phyloP scores from a whole-genome alignment of 2,113 vertebrate genomes.

The Alosa alosa region DNA sequence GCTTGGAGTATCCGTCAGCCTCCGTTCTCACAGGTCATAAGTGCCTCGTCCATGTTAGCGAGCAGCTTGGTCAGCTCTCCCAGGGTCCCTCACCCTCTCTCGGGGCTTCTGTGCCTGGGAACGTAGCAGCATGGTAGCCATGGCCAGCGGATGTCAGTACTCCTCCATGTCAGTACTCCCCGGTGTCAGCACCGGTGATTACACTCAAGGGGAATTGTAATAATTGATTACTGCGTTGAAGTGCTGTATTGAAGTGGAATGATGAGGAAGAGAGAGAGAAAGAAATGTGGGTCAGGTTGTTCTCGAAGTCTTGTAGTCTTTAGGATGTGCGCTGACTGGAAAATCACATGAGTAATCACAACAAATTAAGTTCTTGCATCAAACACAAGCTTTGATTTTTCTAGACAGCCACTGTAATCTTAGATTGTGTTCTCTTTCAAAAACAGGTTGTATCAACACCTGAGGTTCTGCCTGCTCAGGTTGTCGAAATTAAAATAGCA shows the following conservation, averaged over 20 bases:
- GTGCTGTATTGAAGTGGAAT: not conserved
- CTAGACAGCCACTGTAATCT: not conserved
- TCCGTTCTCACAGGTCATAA: not conserved
- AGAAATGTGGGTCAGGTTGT: not conserved
- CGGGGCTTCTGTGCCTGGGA: not conserved
- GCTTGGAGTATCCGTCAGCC: not conserved
- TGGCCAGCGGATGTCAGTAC: not conserved
- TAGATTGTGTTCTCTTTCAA: not conserved
- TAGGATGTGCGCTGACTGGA: not conserved
- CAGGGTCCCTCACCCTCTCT: not conserved
- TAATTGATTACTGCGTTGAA: conserved; percentile 3
- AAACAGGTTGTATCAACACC: not conserved
- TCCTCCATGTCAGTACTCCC: not conserved
- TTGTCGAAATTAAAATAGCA: not conserved
- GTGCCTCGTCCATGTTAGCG: not conserved
- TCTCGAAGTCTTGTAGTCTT: not conserved
- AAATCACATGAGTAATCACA: not conserved
- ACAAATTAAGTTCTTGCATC: not conserved
- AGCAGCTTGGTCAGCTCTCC: not conserved
- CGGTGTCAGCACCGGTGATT: not conserved
- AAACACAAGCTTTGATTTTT: not conserved
- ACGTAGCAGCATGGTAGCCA: not conserved
- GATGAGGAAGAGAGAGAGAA: not conserved
- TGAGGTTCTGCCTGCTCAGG: not conserved
- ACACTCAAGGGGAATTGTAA: not conserved